A percentile compares a stretch with the other conserved stretches of the same genome.
These are phyloP conservation scores for Argya squamiceps DNA, from an alignment of 2,797 vertebrate genomes.

Conservation along the genomic window DNA sequence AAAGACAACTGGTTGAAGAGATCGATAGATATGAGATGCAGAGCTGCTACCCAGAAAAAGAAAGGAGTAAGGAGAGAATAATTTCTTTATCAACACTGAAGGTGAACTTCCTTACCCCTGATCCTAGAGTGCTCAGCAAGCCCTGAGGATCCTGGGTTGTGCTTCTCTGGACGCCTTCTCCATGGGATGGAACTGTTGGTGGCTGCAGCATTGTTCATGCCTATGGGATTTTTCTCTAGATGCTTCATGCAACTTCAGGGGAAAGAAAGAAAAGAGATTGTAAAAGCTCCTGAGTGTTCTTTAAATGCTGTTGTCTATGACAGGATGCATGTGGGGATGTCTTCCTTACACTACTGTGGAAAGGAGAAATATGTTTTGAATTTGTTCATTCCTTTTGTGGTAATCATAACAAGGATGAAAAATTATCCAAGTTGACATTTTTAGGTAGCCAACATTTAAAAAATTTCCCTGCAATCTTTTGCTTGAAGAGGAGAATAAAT, in stretches of 20 bases:
- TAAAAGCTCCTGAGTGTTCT: neutral
- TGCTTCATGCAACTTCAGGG: neutral
- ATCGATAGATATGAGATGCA: neutral
- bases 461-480: neutral
- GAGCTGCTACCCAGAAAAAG: neutral
- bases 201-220: rapidly evolving
- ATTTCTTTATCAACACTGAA: neutral
- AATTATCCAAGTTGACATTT: neutral
- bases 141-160: neutral
- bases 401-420: neutral
- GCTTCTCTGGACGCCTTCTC: neutral
- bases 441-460: neutral
- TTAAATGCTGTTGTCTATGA: neutral
- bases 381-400: neutral
- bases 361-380: neutral
- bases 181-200: neutral
- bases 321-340: neutral
- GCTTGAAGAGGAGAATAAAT: neutral
- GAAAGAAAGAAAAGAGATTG: neutral
- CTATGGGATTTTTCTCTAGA: neutral
- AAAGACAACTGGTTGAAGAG: neutral
- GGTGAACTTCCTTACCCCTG: neutral
- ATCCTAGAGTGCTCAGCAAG: neutral
- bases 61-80: neutral
- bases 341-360: neutral